These are phyloP conservation scores for Diaperis boleti DNA, from an alignment of 2,888 invertebrate species.

Conservation along the genomic window DNA sequence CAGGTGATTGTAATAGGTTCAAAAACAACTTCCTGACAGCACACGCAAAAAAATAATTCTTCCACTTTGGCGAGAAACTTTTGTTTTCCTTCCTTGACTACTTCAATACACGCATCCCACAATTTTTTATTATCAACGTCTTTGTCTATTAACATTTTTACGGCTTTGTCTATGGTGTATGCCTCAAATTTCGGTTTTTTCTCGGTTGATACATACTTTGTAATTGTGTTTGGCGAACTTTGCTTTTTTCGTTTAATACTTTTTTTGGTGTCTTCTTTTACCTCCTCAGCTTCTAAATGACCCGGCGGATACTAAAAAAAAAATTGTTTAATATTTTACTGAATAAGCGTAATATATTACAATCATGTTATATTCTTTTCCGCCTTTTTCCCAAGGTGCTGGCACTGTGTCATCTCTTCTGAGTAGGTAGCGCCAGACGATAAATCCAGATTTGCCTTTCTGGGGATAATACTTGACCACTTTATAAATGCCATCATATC, in stretches of 20 bases:
- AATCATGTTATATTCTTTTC: slow-evolving; percentile 70
- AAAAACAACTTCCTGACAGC: slow-evolving; percentile 80
- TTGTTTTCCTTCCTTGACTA: slow-evolving; percentile 69
- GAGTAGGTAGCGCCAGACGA: slow-evolving; percentile 84
- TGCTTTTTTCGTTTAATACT: slow-evolving; percentile 46
- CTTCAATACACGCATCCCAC: slow-evolving; percentile 75
- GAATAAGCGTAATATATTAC: slow-evolving; percentile 42
- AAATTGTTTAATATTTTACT: neutral
- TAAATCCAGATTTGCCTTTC: slow-evolving; percentile 81
- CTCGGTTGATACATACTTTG: slow-evolving; percentile 54
- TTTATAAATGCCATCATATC: slow-evolving; percentile 91
- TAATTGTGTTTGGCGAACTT: slow-evolving; percentile 37
- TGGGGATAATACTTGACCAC: slow-evolving; percentile 86
- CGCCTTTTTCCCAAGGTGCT: slow-evolving; percentile 83
- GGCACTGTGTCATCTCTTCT: slow-evolving; percentile 82
- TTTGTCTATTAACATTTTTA: slow-evolving; percentile 66
- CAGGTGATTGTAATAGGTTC: slow-evolving; percentile 81
- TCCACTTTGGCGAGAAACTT: slow-evolving; percentile 75
- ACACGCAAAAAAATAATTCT: slow-evolving; percentile 80
- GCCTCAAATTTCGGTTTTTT: slow-evolving; percentile 63
- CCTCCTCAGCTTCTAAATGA: slow-evolving; percentile 71
- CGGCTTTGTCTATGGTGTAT: slow-evolving; percentile 60
- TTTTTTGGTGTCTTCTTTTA: slow-evolving; percentile 66
- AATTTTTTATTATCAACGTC: slow-evolving; percentile 75
- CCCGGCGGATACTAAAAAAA: slow-evolving; percentile 9